Conservation (phyloP, 1,140 invertebrate species). For the Pogonomyrmex californicus region DNA sequence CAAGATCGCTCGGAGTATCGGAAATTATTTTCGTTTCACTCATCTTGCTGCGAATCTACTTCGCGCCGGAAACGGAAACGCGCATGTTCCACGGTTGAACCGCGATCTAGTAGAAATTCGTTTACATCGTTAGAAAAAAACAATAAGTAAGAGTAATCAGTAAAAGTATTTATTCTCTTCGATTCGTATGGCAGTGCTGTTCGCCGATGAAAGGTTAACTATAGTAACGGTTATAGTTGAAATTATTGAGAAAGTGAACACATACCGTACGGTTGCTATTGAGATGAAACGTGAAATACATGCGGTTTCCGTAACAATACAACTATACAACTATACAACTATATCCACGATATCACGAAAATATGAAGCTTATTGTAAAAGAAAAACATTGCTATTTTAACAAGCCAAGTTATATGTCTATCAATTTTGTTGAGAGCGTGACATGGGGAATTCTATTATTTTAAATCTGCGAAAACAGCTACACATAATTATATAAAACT, state of each 20-base stretch:
- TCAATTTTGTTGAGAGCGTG: conserved; percentile 37
- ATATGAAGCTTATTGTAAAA: conserved; percentile 51
- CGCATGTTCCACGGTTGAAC: conserved; percentile 29
- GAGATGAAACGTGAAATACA: conserved; percentile 36
- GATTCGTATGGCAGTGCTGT: not conserved
- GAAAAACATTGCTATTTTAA: conserved; percentile 47
- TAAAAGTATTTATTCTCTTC: not conserved
- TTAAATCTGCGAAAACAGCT: conserved; percentile 22
- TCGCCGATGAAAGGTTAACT: conserved; percentile 29
- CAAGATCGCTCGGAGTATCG: conserved; percentile 75
- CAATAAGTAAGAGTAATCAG: not conserved
- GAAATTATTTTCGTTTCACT: conserved; percentile 71
- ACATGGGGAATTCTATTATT: conserved; percentile 23
- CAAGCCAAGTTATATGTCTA: conserved; percentile 20
- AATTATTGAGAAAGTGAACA: conserved; percentile 39
- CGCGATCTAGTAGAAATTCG: conserved; percentile 35
- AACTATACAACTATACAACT: conserved; percentile 18
- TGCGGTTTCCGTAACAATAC: conserved; percentile 32
- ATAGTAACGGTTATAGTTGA: conserved; percentile 34
- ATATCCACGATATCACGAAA: conserved; percentile 43
- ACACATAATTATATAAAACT: conserved; percentile 12
- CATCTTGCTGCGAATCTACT: conserved; percentile 54
- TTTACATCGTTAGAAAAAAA: conserved; percentile 54
- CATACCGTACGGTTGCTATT: conserved; percentile 8
- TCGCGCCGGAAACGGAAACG: conserved; percentile 13